Evolutionary conservation across 2,888 invertebrate genomes (phyloP).

Genomic region (Pemphredon lugubris): DNA sequence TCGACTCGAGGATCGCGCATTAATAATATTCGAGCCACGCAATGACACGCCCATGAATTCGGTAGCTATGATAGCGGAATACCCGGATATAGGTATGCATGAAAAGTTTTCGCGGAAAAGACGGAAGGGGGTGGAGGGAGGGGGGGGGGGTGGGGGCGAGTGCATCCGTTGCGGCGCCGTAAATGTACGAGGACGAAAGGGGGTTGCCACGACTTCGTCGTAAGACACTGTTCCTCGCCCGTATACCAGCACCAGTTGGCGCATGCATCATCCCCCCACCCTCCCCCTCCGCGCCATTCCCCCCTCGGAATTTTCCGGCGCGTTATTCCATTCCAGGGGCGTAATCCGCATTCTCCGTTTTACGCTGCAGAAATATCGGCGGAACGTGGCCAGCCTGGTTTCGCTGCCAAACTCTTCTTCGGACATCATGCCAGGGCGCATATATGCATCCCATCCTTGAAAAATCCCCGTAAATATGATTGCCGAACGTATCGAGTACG

Average conservation of each 20-base stretch:
- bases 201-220: constrained; percentile 33
- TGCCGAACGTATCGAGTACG: constrained; percentile 11
- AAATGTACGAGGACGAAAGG: constrained; percentile 41
- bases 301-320: constrained; percentile 64
- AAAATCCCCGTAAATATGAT: constrained; percentile 17
- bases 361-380: constrained; percentile 71
- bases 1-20: no score
- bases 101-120: no score
- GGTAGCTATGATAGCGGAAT: no score
- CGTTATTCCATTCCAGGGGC: constrained; percentile 69
- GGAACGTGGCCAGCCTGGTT: constrained; percentile 67
- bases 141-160: constrained; percentile 6
- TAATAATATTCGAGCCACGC: no score
- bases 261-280: constrained; percentile 60
- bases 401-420: constrained; percentile 56
- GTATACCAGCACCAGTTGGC: constrained; percentile 59
- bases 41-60: no score
- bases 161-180: constrained; percentile 37
- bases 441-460: not conserved
- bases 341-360: constrained; percentile 68
- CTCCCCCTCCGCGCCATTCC: no score
- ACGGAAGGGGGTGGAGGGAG: no score
- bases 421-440: constrained; percentile 38
- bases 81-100: constrained; percentile 22
- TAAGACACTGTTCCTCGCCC: constrained; percentile 60